These are phyloP conservation scores for Caenorhabditis sulstoni DNA, from an alignment of 2,888 invertebrate genomes.

Conservation along the genomic window DNA sequence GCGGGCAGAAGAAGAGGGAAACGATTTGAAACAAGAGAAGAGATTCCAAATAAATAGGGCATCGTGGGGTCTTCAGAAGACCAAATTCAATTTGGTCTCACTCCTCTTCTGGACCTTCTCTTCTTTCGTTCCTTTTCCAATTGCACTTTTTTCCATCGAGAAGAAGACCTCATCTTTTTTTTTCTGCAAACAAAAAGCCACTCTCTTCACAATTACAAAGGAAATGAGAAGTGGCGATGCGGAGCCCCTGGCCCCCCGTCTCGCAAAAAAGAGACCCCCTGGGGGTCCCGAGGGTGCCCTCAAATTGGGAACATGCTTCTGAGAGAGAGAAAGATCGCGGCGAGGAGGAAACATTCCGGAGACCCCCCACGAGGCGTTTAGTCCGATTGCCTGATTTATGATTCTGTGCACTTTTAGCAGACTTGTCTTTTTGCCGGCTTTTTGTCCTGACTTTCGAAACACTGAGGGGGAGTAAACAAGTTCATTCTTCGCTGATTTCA, in stretches of 20 bases:
- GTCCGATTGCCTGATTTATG: constrained; percentile 51
- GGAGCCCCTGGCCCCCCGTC: background rate
- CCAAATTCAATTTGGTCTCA: constrained; percentile 41
- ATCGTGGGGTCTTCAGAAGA: background rate
- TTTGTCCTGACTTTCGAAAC: background rate
- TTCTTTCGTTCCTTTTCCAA: constrained; percentile 41
- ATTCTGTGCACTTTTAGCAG: constrained; percentile 35
- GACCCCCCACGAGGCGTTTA: constrained; percentile 27
- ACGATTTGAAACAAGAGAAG: background rate
- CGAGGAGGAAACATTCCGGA: constrained; percentile 36
- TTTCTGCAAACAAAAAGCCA: constrained; percentile 24
- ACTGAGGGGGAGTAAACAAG: background rate
- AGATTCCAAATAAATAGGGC: constrained; percentile 44
- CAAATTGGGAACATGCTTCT: constrained; percentile 45
- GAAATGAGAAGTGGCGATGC: constrained; percentile 31
- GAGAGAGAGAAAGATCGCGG: background rate
- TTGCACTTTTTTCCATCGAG: constrained; percentile 27
- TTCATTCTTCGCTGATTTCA: constrained; percentile 86
- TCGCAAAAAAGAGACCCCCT: constrained; percentile 5
- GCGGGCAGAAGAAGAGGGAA: background rate
- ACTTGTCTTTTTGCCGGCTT: constrained; percentile 10
- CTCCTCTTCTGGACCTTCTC: constrained; percentile 6
- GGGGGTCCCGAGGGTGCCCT: constrained; percentile 36
- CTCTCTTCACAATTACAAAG: constrained; percentile 25
- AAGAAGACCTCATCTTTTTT: constrained; percentile 12